Conservation (phyloP, 2,888 invertebrate species). For the Stenoptilia bipunctidactyla region DNA sequence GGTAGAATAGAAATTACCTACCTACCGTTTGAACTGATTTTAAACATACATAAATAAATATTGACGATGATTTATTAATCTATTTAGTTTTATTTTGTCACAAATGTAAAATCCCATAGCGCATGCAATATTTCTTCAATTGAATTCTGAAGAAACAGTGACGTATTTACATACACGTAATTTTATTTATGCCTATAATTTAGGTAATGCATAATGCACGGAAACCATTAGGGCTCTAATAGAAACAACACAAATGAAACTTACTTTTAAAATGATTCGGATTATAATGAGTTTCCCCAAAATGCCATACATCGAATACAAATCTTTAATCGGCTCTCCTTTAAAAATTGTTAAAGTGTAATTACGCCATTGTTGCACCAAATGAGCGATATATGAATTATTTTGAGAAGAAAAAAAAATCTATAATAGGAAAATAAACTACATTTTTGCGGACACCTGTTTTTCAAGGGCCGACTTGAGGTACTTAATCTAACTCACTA, state of each 20-base stretch:
- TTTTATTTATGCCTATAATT: constrained; percentile 4
- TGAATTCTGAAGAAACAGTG: constrained; percentile 9
- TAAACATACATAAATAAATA: neutral
- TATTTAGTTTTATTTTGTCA: constrained; percentile 7
- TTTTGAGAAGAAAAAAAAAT: too few species aligned
- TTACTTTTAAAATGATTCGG: neutral
- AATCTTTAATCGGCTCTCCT: constrained; percentile 4
- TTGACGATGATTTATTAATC: constrained; percentile 3
- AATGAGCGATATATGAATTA: constrained; percentile 8
- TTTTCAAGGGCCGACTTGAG: too few species aligned
- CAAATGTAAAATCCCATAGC: constrained; percentile 8
- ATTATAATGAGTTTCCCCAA: neutral
- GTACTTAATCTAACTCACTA: too few species aligned
- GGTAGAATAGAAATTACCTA: neutral
- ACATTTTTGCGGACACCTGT: too few species aligned
- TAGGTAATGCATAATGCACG: neutral
- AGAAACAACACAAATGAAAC: neutral
- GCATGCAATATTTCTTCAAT: constrained; percentile 6
- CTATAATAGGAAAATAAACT: too few species aligned
- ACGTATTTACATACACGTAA: constrained; percentile 8
- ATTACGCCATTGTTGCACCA: constrained; percentile 8
- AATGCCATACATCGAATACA: neutral
- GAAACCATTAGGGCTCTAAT: neutral
- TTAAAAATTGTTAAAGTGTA: constrained; percentile 5
- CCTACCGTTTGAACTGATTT: neutral